Conservation (phyloP, 2,113 vertebrate species). For the Passer montanus region DNA sequence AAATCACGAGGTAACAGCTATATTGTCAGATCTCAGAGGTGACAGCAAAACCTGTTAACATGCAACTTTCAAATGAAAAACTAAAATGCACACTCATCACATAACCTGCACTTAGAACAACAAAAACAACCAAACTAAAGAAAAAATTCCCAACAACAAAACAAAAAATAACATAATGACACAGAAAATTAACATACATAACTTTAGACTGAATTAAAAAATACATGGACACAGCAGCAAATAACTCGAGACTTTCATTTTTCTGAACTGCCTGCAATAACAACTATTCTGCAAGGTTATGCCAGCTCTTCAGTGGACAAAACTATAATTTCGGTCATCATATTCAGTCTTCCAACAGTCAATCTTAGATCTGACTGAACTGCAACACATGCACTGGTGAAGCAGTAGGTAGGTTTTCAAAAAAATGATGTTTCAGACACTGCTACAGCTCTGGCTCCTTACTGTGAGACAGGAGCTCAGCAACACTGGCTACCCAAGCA, state of each 20-base stretch:
- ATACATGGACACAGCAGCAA: neutral
- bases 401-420: neutral
- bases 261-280: neutral
- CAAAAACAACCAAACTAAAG: neutral
- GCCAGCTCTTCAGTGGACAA: neutral
- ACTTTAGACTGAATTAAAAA: neutral
- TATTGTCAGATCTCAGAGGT: neutral
- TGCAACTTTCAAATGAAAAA: neutral
- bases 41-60: neutral
- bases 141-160: neutral
- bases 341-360: neutral
- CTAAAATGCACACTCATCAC: neutral
- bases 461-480: neutral
- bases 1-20: fast-evolving
- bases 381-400: neutral
- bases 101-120: neutral
- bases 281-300: neutral
- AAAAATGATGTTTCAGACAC: neutral
- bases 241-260: neutral
- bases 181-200: neutral
- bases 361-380: neutral
- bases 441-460: neutral
- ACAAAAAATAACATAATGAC: neutral
- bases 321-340: neutral
- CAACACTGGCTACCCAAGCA: neutral